Percentiles rank a stretch among this genome's conserved stretches.
Conservation (phyloP, 2,113 vertebrate species). For the Arothron firmamentum region DNA sequence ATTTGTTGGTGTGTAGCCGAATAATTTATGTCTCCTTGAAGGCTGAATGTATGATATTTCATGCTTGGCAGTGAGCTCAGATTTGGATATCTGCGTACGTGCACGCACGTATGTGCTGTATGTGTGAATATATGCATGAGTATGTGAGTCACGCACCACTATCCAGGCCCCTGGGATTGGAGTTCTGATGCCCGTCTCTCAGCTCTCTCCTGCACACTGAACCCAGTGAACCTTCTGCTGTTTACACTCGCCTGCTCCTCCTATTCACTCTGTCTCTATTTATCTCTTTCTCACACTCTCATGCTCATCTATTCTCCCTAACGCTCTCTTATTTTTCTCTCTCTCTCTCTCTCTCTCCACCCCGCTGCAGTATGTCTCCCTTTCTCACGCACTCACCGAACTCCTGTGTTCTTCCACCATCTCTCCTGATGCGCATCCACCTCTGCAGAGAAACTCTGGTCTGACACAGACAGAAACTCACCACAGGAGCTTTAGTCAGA, state of each 20-base stretch:
- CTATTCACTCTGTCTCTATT: conserved; percentile 57
- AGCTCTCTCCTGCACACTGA: conserved; percentile 67
- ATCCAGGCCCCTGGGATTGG: conserved; percentile 60
- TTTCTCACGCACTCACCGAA: conserved; percentile 51
- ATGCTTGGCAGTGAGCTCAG: conserved; percentile 11
- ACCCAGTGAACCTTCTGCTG: conserved; percentile 72
- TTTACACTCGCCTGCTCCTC: conserved; percentile 65
- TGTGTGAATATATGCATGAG: conserved; percentile 61
- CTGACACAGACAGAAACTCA: conserved; percentile 48
- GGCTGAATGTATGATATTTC: conserved; percentile 22
- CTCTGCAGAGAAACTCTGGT: conserved; percentile 49
- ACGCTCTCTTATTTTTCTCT: conserved; percentile 51
- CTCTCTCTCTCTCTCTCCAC: conserved; percentile 39
- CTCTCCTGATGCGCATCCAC: conserved; percentile 39
- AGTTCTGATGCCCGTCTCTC: conserved; percentile 71
- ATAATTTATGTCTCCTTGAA: conserved; percentile 28
- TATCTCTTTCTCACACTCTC: conserved; percentile 59
- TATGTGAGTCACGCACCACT: conserved; percentile 70
- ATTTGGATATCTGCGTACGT: background rate
- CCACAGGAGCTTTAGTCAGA: conserved; percentile 34
- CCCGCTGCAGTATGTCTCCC: conserved; percentile 53
- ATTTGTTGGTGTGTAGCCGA: too few relatives aligned
- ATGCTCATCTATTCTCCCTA: conserved; percentile 55
- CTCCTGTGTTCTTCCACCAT: conserved; percentile 44
- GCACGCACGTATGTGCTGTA: conserved; percentile 8